Evolutionary conservation across 1,140 invertebrate species (phyloP).

Genomic region (Oreohelix idahoensis): DNA sequence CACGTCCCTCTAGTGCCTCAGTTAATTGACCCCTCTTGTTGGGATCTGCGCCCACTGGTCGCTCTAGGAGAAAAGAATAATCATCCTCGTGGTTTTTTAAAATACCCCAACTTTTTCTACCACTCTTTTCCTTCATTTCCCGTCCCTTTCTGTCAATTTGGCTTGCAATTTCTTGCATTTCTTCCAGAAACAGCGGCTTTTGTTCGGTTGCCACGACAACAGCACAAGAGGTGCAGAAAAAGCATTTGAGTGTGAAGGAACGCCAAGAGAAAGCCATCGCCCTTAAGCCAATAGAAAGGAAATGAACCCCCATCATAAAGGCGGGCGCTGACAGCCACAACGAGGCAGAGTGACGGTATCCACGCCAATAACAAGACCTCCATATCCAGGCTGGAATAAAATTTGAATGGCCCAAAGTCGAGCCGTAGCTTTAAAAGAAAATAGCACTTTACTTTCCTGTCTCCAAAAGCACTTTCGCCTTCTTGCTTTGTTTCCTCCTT

Average conservation of each 20-base stretch:
- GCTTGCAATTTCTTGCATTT: conserved; percentile 17
- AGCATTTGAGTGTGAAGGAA: conserved; percentile 22
- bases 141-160: conserved; percentile 9
- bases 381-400: conserved; percentile 23
- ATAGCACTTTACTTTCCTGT: conserved; percentile 8
- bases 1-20: conserved; percentile 8
- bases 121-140: not conserved
- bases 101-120: not conserved
- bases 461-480: conserved; percentile 14
- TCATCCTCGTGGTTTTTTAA: not conserved
- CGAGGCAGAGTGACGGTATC: conserved; percentile 17
- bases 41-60: not conserved
- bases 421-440: conserved; percentile 11
- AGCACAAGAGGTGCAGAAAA: conserved; percentile 29
- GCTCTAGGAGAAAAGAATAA: conserved; percentile 10
- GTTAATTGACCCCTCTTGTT: conserved; percentile 19
- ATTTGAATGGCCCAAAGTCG: conserved; percentile 8
- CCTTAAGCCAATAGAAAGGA: conserved; percentile 22
- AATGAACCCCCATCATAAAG: conserved; percentile 29
- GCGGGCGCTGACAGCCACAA: conserved; percentile 15
- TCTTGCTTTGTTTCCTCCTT: conserved; percentile 4
- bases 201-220: conserved; percentile 26
- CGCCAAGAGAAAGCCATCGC: conserved; percentile 10
- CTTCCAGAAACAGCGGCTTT: conserved; percentile 20
- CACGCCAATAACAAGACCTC: conserved; percentile 20